phyloP scores from a whole-genome alignment of 2,888 invertebrate genomes.

The Erpobdella octoculata region DNA sequence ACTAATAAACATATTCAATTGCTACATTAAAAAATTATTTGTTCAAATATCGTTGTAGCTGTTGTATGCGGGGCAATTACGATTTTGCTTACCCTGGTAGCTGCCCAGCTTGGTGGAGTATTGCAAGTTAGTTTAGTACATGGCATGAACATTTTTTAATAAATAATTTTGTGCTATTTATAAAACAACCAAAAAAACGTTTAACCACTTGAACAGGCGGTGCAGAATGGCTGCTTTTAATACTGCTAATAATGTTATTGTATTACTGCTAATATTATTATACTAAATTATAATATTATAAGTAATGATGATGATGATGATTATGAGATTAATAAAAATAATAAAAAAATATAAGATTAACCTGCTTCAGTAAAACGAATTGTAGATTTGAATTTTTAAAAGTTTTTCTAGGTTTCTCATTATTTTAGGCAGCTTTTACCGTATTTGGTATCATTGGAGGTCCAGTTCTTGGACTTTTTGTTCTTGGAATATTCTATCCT shows the following conservation, averaged over 20 bases:
- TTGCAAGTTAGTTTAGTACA: conserved; percentile 57
- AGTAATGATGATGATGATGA: too few relatives aligned
- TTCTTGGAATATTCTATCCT: conserved; percentile 54
- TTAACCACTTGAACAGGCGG: too few relatives aligned
- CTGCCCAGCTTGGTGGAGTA: conserved; percentile 77
- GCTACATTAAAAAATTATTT: background rate
- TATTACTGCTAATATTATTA: background rate
- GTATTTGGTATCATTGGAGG: conserved; percentile 52
- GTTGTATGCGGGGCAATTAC: conserved; percentile 33
- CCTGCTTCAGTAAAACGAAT: too few relatives aligned
- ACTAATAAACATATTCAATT: background rate
- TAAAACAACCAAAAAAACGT: too few relatives aligned
- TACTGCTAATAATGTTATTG: too few relatives aligned
- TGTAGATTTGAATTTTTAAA: too few relatives aligned
- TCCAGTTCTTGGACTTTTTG: conserved; percentile 49
- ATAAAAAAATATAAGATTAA: too few relatives aligned
- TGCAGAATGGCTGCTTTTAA: too few relatives aligned
- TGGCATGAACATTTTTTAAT: conserved; percentile 44
- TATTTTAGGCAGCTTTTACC: conserved; percentile 46
- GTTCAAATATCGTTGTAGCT: conserved; percentile 21
- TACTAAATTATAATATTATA: too few relatives aligned
- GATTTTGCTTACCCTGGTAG: conserved; percentile 71
- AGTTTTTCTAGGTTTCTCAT: background rate
- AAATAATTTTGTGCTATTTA: background rate
- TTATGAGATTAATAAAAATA: too few relatives aligned